Conservation (phyloP, 2,888 invertebrate species). For the Anthophora plumipes region DNA sequence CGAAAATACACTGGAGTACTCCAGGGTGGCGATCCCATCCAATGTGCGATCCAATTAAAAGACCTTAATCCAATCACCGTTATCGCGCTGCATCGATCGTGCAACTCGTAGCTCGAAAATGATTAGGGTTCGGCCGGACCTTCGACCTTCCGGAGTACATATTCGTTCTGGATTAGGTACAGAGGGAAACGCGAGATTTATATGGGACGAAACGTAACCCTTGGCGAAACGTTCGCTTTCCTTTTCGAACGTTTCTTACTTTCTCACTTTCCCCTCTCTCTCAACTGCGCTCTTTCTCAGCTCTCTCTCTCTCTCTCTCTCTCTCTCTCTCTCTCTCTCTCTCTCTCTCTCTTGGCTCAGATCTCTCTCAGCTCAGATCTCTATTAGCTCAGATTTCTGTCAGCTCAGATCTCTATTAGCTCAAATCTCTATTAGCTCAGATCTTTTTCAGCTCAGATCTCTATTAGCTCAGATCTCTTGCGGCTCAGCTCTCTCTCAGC, state of each 20-base stretch:
- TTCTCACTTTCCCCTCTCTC: no score
- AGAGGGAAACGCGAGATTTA: constrained; percentile 41
- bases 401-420: no score
- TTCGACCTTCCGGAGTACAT: constrained; percentile 23
- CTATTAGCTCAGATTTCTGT: no score
- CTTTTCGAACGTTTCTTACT: constrained; percentile 18
- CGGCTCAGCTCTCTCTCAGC: no score
- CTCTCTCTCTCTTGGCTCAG: no score
- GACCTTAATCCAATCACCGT: constrained; percentile 30
- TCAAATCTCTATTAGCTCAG: no score
- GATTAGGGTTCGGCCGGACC: constrained; percentile 45
- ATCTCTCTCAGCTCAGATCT: no score
- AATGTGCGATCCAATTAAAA: constrained; percentile 28
- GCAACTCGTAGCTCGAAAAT: constrained; percentile 1
- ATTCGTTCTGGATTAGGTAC: background rate
- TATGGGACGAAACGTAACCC: constrained; percentile 43
- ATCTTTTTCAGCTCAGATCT: no score
- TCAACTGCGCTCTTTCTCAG: no score
- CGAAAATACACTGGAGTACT: background rate
- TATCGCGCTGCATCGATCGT: constrained; percentile 22
- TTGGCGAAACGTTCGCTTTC: constrained; percentile 31
- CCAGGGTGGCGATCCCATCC: background rate
- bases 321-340: no score
- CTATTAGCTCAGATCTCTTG: no score
- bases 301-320: background rate